Conservation (phyloP, 2,888 invertebrate genomes). For the Cordilura impudica region DNA sequence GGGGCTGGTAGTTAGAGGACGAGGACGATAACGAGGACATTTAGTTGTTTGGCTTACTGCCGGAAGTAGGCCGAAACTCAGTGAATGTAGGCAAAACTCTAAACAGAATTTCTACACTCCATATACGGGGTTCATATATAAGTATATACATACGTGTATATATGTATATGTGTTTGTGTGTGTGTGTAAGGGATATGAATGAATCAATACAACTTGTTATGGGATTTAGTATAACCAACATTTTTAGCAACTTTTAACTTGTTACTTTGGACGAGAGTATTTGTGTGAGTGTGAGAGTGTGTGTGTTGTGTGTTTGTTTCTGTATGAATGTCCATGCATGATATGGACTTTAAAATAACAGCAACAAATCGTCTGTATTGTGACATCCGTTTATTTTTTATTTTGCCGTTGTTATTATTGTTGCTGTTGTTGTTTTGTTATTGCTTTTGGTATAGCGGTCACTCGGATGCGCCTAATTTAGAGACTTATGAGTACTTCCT, state of each 20-base stretch:
- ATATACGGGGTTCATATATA: background rate
- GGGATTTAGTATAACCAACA: constrained; percentile 29
- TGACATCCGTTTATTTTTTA: constrained; percentile 45
- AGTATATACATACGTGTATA: background rate
- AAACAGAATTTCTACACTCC: constrained; percentile 25
- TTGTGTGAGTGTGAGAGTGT: too few species aligned
- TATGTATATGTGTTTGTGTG: background rate
- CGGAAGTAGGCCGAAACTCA: constrained; percentile 51
- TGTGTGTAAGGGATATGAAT: background rate
- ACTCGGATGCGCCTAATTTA: constrained; percentile 59
- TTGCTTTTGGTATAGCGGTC: constrained; percentile 40
- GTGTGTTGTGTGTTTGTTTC: background rate
- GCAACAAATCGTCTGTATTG: constrained; percentile 51
- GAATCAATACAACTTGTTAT: constrained; percentile 37
- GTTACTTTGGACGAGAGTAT: background rate
- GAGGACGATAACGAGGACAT: too few species aligned
- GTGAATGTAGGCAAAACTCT: constrained; percentile 46
- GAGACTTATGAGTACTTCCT: constrained; percentile 58
- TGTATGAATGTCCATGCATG: background rate
- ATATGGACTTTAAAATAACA: constrained; percentile 43
- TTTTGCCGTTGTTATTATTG: constrained; percentile 32
- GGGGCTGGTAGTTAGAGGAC: constrained; percentile 17
- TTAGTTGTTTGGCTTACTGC: constrained; percentile 44
- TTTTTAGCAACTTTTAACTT: constrained; percentile 28
- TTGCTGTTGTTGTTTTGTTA: constrained; percentile 16